Conservation (phyloP, 2,888 invertebrate species). For the Amblyjoppa fuscipennis region DNA sequence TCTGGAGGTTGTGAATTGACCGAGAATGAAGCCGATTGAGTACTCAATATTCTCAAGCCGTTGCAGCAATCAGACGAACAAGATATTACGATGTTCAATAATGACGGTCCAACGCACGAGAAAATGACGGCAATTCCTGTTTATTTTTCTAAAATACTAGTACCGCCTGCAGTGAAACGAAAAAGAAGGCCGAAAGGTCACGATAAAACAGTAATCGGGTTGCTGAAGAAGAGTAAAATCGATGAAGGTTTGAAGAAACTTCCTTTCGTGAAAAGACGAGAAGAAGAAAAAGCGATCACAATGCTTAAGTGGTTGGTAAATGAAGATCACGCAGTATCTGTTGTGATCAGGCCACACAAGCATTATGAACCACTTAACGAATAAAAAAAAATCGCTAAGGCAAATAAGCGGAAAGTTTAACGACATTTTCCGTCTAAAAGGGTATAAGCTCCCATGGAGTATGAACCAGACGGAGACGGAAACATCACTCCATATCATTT, state of each 20-base stretch:
- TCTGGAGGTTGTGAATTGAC: too few species aligned
- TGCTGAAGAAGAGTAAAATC: conserved; percentile 3
- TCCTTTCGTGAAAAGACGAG: background rate
- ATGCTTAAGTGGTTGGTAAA: conserved; percentile 2
- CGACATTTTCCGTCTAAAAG: too few species aligned
- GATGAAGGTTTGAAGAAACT: background rate
- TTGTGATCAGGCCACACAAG: background rate
- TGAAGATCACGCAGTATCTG: background rate
- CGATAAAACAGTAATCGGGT: conserved; percentile 1
- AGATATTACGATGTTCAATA: background rate
- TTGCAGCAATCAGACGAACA: background rate
- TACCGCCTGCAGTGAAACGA: conserved; percentile 1
- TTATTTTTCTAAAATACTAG: conserved; percentile 10
- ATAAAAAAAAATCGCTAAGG: too few species aligned
- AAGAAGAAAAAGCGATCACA: background rate
- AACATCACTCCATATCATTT: too few species aligned
- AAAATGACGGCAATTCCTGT: background rate
- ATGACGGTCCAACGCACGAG: background rate
- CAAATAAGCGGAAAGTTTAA: too few species aligned
- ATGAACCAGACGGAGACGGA: too few species aligned
- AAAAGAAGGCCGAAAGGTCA: conserved; percentile 1
- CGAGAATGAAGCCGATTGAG: too few species aligned
- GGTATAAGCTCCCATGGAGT: too few species aligned
- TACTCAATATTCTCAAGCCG: background rate
- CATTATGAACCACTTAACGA: too few species aligned